Evolutionary conservation across 2,113 vertebrate species (phyloP).

Genomic region (Vimba vimba): DNA sequence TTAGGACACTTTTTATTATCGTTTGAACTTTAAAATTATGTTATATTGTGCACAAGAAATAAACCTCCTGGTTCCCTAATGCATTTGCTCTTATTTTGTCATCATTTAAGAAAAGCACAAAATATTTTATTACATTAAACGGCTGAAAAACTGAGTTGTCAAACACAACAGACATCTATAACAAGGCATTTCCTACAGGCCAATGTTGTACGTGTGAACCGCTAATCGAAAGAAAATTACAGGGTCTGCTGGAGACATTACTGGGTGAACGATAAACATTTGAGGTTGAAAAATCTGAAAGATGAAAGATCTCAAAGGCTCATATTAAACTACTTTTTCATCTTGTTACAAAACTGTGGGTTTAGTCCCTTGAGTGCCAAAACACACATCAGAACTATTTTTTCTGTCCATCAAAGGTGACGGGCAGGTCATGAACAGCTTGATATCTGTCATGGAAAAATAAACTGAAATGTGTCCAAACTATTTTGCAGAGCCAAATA

Average conservation of each 20-base stretch:
- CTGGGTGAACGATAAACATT: not conserved
- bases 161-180: not conserved
- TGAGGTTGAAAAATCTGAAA: not conserved
- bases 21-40: constrained; percentile 42
- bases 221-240: not conserved
- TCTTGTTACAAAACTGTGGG: not conserved
- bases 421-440: not conserved
- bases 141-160: not conserved
- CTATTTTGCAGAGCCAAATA: constrained; percentile 10
- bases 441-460: constrained; percentile 1
- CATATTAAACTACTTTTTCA: not conserved
- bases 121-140: not conserved
- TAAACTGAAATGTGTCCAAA: constrained; percentile 6
- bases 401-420: not conserved
- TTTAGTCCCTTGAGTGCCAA: not conserved
- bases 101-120: not conserved
- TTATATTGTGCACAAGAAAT: constrained; percentile 60
- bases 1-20: constrained; percentile 60
- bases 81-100: constrained; percentile 1
- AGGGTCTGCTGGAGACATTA: not conserved
- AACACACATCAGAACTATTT: not conserved
- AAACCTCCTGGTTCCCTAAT: constrained; percentile 63
- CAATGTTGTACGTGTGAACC: not conserved
- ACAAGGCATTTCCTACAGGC: not conserved
- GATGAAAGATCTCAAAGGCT: not conserved